Evolutionary conservation across 2,888 invertebrate species (phyloP).

Genomic region (Agrotis ipsilon): DNA sequence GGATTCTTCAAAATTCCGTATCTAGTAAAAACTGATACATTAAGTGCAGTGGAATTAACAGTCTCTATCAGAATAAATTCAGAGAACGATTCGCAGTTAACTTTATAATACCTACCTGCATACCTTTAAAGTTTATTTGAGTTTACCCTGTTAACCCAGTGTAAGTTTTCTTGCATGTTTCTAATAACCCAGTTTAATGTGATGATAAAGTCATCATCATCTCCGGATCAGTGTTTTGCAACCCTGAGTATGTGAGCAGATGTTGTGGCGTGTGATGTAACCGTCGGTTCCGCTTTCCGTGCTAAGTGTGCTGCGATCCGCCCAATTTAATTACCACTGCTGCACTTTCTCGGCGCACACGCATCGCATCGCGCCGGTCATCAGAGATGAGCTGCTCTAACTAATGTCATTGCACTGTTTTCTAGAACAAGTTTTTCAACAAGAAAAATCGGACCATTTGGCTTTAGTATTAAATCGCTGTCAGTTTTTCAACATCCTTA

Average conservation of each 20-base stretch:
- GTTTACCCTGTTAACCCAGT: background rate
- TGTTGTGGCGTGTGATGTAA: conserved; percentile 74
- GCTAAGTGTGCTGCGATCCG: conserved; percentile 64
- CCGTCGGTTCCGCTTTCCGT: conserved; percentile 82
- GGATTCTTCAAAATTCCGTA: too few species aligned
- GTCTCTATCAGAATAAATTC: too few species aligned
- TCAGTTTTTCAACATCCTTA: background rate
- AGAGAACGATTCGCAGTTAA: too few species aligned
- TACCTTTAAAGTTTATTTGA: too few species aligned
- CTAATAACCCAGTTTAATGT: background rate
- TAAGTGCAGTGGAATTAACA: too few species aligned
- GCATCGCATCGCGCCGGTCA: conserved; percentile 59
- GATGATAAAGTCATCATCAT: background rate
- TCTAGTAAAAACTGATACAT: too few species aligned
- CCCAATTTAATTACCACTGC: conserved; percentile 78
- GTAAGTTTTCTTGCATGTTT: background rate
- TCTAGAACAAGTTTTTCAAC: background rate
- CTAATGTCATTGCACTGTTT: background rate
- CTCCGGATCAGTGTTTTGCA: background rate
- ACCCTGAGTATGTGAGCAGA: conserved; percentile 58
- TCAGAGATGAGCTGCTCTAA: background rate
- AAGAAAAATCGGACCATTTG: background rate
- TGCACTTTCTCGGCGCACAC: conserved; percentile 78
- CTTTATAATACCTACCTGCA: too few species aligned
- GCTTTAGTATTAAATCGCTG: background rate